Evolutionary conservation across 2,113 vertebrate species (phyloP).

Genomic region (Chloroceryle aenea): DNA sequence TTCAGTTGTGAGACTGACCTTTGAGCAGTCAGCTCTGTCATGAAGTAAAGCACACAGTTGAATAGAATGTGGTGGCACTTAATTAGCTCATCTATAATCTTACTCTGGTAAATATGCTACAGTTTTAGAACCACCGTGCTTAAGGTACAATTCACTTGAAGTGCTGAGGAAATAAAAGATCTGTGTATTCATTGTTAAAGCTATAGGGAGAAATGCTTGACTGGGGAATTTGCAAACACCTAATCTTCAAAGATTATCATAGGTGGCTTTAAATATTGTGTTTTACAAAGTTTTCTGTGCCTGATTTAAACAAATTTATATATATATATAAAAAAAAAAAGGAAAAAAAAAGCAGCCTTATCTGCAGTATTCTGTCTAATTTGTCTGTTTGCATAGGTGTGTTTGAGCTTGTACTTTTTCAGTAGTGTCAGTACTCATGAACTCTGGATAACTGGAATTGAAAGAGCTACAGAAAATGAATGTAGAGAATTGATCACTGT

Average conservation of each 20-base stretch:
- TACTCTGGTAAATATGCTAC: neutral
- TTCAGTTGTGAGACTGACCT: neutral
- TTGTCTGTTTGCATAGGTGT: conserved; percentile 47
- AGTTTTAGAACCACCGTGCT: neutral
- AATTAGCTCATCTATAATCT: neutral
- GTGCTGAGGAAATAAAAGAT: neutral
- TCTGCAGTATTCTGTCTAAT: conserved; percentile 30
- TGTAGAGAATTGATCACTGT: conserved; percentile 42
- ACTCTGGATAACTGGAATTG: conserved; percentile 44
- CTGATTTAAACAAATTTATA: conserved; percentile 45
- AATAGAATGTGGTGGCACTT: neutral
- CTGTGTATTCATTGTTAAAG: neutral
- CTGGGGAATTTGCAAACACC: conserved; percentile 8
- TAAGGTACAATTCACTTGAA: conserved; percentile 1
- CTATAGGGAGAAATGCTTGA: conserved; percentile 17
- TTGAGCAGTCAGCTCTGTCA: neutral
- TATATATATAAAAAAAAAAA: neutral
- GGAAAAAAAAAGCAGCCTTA: conserved; percentile 27
- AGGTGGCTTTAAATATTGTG: conserved; percentile 41
- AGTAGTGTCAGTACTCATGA: neutral
- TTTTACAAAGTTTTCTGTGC: conserved; percentile 65
- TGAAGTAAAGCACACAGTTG: neutral
- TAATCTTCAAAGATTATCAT: neutral
- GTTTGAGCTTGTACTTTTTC: conserved; percentile 16
- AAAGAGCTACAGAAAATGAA: conserved; percentile 19